Evolutionary conservation across 2,797 vertebrate genomes (phyloP).

Genomic region (Coluber constrictor): DNA sequence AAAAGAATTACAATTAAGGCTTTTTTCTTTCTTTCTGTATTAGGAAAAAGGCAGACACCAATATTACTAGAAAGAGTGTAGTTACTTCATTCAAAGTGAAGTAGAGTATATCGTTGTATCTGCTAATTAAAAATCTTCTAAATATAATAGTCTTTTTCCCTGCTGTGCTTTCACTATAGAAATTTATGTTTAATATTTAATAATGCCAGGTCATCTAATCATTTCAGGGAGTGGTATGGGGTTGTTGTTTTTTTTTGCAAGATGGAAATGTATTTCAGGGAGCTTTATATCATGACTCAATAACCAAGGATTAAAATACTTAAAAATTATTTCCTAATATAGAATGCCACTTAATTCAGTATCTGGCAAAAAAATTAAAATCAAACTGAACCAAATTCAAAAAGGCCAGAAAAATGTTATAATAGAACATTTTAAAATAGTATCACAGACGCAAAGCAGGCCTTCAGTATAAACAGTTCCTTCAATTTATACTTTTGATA

Average conservation of each 20-base stretch:
- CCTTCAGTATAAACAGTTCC: neutral
- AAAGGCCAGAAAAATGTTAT: too few species aligned
- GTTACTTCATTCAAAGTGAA: slow-evolving; percentile 14
- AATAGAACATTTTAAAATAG: neutral
- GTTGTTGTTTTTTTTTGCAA: neutral
- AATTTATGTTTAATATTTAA: neutral
- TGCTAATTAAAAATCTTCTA: slow-evolving; percentile 10
- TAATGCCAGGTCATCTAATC: neutral
- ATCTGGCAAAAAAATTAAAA: too few species aligned
- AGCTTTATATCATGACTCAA: neutral
- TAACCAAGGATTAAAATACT: neutral
- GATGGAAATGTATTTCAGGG: neutral
- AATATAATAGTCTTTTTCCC: neutral
- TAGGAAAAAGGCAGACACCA: slow-evolving; percentile 11
- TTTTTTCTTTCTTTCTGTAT: neutral
- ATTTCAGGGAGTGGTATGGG: neutral
- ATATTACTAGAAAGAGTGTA: slow-evolving; percentile 1
- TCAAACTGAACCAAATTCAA: too few species aligned
- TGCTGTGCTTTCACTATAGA: neutral
- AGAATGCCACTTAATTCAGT: too few species aligned
- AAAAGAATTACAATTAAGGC: slow-evolving; percentile 3
- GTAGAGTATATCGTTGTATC: neutral
- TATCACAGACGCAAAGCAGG: neutral
- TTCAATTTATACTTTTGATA: neutral
- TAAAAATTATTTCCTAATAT: neutral